Evolutionary conservation across 2,113 vertebrate genomes (phyloP), one percentile per base, ranked within the genome.

Genomic region (Globicephala melas): DNA sequence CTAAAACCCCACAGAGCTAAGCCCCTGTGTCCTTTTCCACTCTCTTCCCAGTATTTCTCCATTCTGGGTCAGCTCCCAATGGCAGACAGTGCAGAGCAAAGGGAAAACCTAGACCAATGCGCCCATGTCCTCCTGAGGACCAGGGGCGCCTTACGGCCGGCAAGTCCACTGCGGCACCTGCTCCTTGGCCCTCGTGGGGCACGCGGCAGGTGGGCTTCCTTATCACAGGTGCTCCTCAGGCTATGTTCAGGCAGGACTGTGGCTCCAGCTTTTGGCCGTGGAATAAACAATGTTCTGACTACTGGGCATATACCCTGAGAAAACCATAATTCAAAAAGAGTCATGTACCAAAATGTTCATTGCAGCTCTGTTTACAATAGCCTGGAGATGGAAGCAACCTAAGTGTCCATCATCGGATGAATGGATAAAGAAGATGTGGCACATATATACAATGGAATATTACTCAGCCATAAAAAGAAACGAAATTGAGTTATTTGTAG

Each of bases 231-330:
- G 91, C 94, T 84, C 44, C 5, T 73, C 36, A 89, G 86, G 10
- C 96, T 55, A 0, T 20, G 68, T 92, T 95, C 94, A 96, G 92
- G 55, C 26, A 86, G 79, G 76, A 89, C 47, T 91, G 96, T 50
- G 94, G 91, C 94, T 93, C 89, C 85, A 70, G 87, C 85, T 36
- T 96, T 98, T 88, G 97, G 93, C 73, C 5, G 73, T 73, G 94
- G 93, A 96, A 98, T 97, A 98, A 98, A 98, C 97, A 96, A 90
- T 18, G 86, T 93, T 97, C 82, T 95, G 84, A 93, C 47, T 50
- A 12, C 47, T 50, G 47, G 47, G 47, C 12, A 50, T 50, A 50
- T 50, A 50, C 47, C 47, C 47, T 50, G 47, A 12, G 11, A 50
- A 50, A 50, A 50, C 12, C 47, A 50, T 50, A 13, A 50, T 50